Base-by-base conservation (phyloP, 2,888 invertebrate species). In the Schrankia costaestrigalis region DNA sequence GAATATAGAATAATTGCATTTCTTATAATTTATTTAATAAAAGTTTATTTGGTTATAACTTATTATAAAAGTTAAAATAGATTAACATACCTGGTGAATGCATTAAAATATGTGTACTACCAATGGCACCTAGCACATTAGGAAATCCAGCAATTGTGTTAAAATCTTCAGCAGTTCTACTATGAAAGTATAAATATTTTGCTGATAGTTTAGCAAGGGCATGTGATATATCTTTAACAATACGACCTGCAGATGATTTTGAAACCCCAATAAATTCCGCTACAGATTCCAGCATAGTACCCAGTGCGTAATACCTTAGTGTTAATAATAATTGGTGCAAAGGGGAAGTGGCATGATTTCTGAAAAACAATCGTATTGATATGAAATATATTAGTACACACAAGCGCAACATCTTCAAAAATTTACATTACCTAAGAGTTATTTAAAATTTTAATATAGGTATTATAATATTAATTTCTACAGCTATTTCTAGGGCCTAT, bases 231-330 rank as follows among this genome's bases (percentile, higher is more conserved):
- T 54, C 46, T 7, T 26, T 13, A 6, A 59, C 46, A 30, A 57
- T 58, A 15, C 56, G 35, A 12, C 45, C 6, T 3, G 56, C 54
- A 26, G 60, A 38, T 7, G 52, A 33, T 40, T 43, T 51, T 12
- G 57, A 53, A 1, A 57, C 60, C 0, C 60, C 58, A 3, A 51
- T 27, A 33, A 52, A 60, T 15, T 59, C 55, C 4, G 52, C 59
- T 8, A 62, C 51, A 5, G 55, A 51, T 12, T 46, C 8, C 0
- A 56, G 31, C 56, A 54, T 54, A 10, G 58, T 53, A 1, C 58
- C 58, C 14, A 56, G 29, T 10, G 59, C 57, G 35, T 55, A 62
- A 35, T 53, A 58, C 4, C 56, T 21, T 9, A 56, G 32, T n/a
- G 57, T 44, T n/a, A n/a, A n/a, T n/a, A n/a, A n/a, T n/a, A n/a